Evolutionary conservation across 2,797 vertebrate genomes (phyloP).

Genomic region (Cheracebus regulus): DNA sequence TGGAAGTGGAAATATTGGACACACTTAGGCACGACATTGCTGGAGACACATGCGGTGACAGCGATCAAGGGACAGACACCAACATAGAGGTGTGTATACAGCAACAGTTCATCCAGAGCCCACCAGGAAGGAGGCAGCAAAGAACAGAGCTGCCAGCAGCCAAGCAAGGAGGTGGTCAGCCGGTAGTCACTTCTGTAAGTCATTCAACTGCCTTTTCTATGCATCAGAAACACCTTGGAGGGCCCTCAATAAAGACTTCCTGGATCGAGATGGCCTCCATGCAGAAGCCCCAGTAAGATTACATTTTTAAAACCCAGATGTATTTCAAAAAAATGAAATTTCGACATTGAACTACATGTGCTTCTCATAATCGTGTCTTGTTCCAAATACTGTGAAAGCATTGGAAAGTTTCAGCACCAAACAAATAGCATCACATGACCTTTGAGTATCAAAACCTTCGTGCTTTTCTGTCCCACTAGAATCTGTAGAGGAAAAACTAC

Average conservation of each 20-base stretch:
- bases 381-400: not conserved
- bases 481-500: not conserved
- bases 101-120: not conserved
- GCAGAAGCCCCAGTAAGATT: not conserved
- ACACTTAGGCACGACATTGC: not conserved
- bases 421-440: too few relatives aligned
- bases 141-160: not conserved
- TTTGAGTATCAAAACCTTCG: not conserved
- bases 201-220: not conserved
- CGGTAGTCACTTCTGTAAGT: not conserved
- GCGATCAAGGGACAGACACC: not conserved
- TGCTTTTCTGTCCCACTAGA: not conserved
- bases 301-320: not conserved
- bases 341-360: not conserved
- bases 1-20: too few relatives aligned
- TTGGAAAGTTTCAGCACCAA: not conserved
- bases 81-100: not conserved
- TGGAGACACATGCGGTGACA: fast-evolving
- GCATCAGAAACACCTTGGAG: not conserved
- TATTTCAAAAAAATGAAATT: not conserved
- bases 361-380: not conserved
- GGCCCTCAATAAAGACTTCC: not conserved
- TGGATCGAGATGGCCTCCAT: not conserved
- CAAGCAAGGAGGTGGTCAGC: not conserved
- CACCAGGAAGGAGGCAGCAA: fast-evolving